Evolutionary conservation across 1,140 invertebrate species (phyloP).

Genomic region (Aphelenchoides besseyi): DNA sequence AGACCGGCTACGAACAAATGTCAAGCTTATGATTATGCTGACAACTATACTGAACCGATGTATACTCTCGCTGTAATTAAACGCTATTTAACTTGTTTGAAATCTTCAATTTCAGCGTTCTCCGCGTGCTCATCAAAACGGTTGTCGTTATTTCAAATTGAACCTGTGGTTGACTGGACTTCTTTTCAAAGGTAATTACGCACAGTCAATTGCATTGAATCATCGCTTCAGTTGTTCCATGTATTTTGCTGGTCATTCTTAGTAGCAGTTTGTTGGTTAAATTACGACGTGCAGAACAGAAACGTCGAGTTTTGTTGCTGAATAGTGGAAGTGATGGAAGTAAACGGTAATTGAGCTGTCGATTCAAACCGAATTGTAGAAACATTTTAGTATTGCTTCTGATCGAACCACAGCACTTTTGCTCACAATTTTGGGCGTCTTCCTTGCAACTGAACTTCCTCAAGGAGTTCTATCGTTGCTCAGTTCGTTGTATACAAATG

Average conservation of each 20-base stretch:
- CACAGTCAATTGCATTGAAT: neutral
- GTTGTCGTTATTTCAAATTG: conserved; percentile 50
- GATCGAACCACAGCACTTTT: conserved; percentile 57
- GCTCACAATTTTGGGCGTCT: conserved; percentile 51
- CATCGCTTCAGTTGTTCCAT: conserved; percentile 45
- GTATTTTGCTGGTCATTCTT: conserved; percentile 46
- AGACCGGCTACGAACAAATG: conserved; percentile 19
- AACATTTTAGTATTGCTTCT: conserved; percentile 36
- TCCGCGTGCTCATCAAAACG: conserved; percentile 39
- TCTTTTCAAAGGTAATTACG: conserved; percentile 44
- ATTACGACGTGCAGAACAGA: conserved; percentile 46
- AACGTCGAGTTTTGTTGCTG: conserved; percentile 34
- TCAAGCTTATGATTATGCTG: conserved; percentile 12
- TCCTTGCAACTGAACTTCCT: conserved; percentile 56
- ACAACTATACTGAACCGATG: conserved; percentile 43
- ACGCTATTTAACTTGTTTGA: neutral
- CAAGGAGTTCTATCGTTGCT: conserved; percentile 56
- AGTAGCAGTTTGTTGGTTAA: conserved; percentile 50
- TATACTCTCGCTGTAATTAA: conserved; percentile 33
- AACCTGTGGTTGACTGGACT: conserved; percentile 59
- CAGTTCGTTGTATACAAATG: conserved; percentile 52
- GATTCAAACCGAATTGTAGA: conserved; percentile 5
- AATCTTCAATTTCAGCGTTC: conserved; percentile 14
- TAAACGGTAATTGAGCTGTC: conserved; percentile 22
- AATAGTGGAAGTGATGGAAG: conserved; percentile 30